Conservation (phyloP, 2,113 vertebrate species). For the Synodontis membranacea region DNA sequence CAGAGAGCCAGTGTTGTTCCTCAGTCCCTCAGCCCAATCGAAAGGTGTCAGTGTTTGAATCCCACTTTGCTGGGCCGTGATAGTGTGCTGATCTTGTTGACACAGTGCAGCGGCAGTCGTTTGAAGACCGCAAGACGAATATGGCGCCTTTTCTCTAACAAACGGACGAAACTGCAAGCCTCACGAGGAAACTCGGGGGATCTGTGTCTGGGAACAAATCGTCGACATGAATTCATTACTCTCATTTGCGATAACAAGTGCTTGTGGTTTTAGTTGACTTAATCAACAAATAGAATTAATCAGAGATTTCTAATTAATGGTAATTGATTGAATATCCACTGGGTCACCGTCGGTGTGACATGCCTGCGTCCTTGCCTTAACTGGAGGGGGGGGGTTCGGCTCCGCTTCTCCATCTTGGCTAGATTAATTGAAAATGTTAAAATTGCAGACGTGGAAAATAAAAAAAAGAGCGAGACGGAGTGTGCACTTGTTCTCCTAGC, state of each 20-base stretch:
- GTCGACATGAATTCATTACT: slow-evolving; percentile 75
- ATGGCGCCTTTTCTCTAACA: slow-evolving; percentile 40
- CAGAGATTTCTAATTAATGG: slow-evolving; percentile 79
- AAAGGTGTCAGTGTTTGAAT: not conserved
- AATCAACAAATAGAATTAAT: slow-evolving; percentile 84
- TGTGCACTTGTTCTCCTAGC: slow-evolving; percentile 31
- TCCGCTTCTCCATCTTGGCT: slow-evolving; percentile 50
- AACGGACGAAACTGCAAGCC: slow-evolving; percentile 60
- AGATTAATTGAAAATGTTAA: slow-evolving; percentile 58
- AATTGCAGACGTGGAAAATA: slow-evolving; percentile 43
- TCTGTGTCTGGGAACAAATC: slow-evolving; percentile 68
- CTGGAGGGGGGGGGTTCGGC: slow-evolving; percentile 54
- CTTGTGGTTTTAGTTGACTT: slow-evolving; percentile 81
- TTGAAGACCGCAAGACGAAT: slow-evolving; percentile 25
- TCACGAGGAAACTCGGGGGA: slow-evolving; percentile 60
- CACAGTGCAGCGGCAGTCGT: not conserved
- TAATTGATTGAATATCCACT: slow-evolving; percentile 80
- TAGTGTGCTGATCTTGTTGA: slow-evolving; percentile 6
- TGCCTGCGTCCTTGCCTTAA: slow-evolving; percentile 52
- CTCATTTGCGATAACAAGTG: slow-evolving; percentile 75
- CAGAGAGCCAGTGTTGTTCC: not conserved
- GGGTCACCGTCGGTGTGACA: slow-evolving; percentile 66
- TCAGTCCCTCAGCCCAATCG: not conserved
- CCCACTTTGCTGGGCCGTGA: not conserved
- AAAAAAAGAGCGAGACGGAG: slow-evolving; percentile 36